Conservation (phyloP, 2,888 invertebrate species). For the Drosophila mimetica region DNA sequence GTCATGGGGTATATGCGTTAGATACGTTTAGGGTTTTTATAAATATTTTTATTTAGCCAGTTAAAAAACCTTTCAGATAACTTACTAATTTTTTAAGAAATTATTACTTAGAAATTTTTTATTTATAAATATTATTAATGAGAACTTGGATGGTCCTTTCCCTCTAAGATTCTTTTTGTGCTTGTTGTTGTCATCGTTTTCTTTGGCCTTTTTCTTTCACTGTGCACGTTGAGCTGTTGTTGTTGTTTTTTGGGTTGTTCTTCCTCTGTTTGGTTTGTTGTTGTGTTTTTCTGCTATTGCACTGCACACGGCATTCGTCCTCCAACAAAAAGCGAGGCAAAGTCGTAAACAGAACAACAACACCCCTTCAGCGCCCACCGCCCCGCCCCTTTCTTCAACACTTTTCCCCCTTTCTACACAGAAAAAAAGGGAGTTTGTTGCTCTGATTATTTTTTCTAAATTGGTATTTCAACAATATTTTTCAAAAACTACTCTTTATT, state of each 20-base stretch:
- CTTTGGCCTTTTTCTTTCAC: conserved; percentile 47
- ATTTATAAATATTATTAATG: not conserved
- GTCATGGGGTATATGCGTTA: not conserved
- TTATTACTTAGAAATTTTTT: too few species aligned
- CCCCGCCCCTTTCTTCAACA: conserved; percentile 5
- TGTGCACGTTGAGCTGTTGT: conserved; percentile 27
- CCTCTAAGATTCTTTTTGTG: not conserved
- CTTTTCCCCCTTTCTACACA: conserved; percentile 3
- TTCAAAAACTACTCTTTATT: too few species aligned
- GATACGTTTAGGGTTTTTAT: too few species aligned
- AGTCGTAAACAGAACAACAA: conserved; percentile 51
- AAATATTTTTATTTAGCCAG: not conserved
- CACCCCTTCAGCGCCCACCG: conserved; percentile 42
- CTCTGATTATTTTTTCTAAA: too few species aligned
- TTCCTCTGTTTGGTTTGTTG: conserved; percentile 23
- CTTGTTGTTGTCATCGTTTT: conserved; percentile 37
- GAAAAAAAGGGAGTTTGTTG: not conserved
- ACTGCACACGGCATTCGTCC: conserved; percentile 72
- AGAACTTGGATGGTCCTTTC: not conserved
- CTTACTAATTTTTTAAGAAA: too few species aligned
- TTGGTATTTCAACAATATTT: too few species aligned
- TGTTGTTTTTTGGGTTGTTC: conserved; percentile 12
- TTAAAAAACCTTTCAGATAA: too few species aligned
- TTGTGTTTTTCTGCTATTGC: conserved; percentile 67
- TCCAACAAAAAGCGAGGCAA: conserved; percentile 65